Evolutionary conservation across 1,140 invertebrate genomes (phyloP).

Genomic region (Trichonephila clavata): DNA sequence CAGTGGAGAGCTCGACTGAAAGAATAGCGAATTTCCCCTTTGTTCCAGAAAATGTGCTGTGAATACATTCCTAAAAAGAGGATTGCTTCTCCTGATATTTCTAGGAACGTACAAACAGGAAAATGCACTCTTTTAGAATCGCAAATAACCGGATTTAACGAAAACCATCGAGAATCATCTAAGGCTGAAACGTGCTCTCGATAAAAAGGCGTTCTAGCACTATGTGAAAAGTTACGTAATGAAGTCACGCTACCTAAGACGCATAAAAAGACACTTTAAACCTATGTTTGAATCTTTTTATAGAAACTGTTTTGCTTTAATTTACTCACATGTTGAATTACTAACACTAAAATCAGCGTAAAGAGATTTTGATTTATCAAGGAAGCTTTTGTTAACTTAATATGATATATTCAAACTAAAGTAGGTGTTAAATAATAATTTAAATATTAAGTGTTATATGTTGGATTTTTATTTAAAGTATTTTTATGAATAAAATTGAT

Average conservation of each 20-base stretch:
- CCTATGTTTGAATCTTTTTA: not conserved
- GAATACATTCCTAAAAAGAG: constrained; percentile 34
- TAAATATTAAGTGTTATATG: too few relatives aligned
- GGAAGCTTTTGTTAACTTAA: too few relatives aligned
- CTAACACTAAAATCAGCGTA: not conserved
- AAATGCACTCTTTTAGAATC: constrained; percentile 15
- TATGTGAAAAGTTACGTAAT: constrained; percentile 14
- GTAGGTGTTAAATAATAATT: too few relatives aligned
- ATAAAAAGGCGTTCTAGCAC: not conserved
- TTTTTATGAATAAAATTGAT: too few relatives aligned
- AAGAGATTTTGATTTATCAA: not conserved
- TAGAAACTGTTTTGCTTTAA: not conserved
- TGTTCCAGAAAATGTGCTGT: constrained; percentile 13
- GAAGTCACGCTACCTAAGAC: not conserved
- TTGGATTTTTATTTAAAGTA: too few relatives aligned
- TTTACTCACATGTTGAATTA: not conserved
- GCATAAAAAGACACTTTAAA: not conserved
- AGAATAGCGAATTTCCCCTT: constrained; percentile 1
- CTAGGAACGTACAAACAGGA: not conserved
- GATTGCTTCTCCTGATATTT: constrained; percentile 30
- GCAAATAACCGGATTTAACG: constrained; percentile 44
- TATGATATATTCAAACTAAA: too few relatives aligned
- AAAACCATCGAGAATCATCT: constrained; percentile 25
- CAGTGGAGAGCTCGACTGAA: not conserved
- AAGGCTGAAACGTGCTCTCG: constrained; percentile 28